Evolutionary conservation across 2,113 vertebrate genomes (phyloP).

Genomic region (Urocynchramus pylzowi): DNA sequence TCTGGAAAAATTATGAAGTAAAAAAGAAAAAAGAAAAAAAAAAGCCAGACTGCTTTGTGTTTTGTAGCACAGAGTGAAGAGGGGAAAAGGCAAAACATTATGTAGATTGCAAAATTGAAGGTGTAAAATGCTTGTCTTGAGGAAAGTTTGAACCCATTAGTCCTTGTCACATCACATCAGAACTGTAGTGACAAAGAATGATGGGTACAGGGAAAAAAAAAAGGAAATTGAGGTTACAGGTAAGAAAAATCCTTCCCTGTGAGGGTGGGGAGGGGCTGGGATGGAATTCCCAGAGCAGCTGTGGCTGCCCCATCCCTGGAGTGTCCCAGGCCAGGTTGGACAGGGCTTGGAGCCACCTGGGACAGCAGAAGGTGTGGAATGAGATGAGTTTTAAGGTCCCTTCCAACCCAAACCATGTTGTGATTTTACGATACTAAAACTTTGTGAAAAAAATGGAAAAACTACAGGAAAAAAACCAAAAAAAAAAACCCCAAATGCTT

Average conservation of each 20-base stretch:
- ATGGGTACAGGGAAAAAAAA: not conserved
- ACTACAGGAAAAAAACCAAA: rapidly evolving
- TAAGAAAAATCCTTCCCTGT: not conserved
- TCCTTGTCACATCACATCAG: not conserved
- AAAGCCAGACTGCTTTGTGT: not conserved
- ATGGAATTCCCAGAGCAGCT: not conserved
- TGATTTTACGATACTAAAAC: not conserved
- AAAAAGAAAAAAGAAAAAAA: not conserved
- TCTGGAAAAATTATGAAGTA: not conserved
- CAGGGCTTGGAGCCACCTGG: not conserved
- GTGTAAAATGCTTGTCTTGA: not conserved
- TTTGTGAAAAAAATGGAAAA: not conserved
- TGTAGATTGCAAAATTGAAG: not conserved
- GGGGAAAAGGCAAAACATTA: not conserved
- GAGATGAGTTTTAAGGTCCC: not conserved
- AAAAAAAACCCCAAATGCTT: not conserved
- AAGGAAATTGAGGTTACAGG: not conserved
- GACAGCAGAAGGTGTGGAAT: not conserved
- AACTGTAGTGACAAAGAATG: not conserved
- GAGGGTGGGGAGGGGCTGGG: not conserved
- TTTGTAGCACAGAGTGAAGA: not conserved
- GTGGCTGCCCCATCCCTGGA: not conserved
- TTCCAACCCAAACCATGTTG: not conserved
- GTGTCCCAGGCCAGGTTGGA: not conserved
- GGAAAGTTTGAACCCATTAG: not conserved